Evolutionary conservation across 2,888 invertebrate genomes (phyloP).

Genomic region (Eurytoma californica): DNA sequence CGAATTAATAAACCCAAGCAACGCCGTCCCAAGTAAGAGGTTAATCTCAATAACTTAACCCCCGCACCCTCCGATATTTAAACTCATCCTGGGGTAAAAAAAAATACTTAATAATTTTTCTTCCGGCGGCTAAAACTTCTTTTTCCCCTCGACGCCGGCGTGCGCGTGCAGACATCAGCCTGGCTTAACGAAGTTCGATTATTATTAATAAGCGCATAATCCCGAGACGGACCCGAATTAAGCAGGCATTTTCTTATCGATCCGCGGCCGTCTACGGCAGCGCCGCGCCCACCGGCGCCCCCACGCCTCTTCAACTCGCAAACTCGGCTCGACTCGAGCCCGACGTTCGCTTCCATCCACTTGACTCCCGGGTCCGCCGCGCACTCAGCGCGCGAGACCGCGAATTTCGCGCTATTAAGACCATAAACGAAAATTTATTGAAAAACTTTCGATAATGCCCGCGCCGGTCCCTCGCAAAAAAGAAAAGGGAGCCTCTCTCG

Average conservation of each 20-base stretch:
- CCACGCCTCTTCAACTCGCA: slow-evolving; percentile 44
- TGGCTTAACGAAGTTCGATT: slow-evolving; percentile 44
- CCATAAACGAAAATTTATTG: slow-evolving; percentile 53
- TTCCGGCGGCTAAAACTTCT: not conserved
- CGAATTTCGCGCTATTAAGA: slow-evolving; percentile 55
- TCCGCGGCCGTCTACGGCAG: slow-evolving; percentile 10
- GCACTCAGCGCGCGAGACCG: slow-evolving; percentile 29
- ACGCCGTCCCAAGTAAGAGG: too few species aligned
- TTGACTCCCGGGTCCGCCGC: not conserved
- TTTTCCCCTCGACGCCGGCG: not conserved
- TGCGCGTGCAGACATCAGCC: not conserved
- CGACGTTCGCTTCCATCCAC: slow-evolving; percentile 1
- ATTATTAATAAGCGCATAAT: slow-evolving; percentile 56
- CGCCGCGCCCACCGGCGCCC: slow-evolving; percentile 4
- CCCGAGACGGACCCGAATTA: slow-evolving; percentile 37
- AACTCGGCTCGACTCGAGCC: slow-evolving; percentile 36
- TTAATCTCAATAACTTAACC: too few species aligned
- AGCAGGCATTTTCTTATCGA: slow-evolving; percentile 54
- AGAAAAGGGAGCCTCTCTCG: too few species aligned
- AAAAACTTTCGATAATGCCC: slow-evolving; percentile 41
- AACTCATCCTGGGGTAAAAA: too few species aligned
- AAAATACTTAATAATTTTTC: not conserved
- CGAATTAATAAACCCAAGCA: too few species aligned
- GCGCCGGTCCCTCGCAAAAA: too few species aligned
- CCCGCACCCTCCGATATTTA: too few species aligned